phyloP scores from a whole-genome alignment of 2,888 invertebrate species.

The Clunio marinus region DNA sequence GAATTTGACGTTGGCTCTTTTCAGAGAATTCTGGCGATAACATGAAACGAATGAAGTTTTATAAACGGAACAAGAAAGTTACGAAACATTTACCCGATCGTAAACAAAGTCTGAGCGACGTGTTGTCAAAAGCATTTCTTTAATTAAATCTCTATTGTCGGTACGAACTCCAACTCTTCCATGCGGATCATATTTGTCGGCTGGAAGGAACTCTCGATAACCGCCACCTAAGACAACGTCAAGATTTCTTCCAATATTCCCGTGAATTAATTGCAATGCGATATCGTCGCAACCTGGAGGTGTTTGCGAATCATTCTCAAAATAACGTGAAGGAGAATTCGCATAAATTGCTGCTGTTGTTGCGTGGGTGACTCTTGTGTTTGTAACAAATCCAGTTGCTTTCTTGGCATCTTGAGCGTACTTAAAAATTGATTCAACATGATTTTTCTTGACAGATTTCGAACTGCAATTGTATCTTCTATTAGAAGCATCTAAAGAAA shows the following conservation, averaged over 20 bases:
- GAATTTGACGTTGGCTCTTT: conserved; percentile 43
- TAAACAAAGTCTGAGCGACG: conserved; percentile 49
- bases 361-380: conserved; percentile 67
- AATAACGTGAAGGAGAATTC: conserved; percentile 60
- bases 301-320: conserved; percentile 57
- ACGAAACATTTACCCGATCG: conserved; percentile 53
- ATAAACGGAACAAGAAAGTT: background rate
- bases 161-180: background rate
- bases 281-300: conserved; percentile 59
- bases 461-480: conserved; percentile 58
- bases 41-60: too few relatives aligned
- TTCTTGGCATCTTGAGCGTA: conserved; percentile 57
- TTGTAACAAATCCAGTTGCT: conserved; percentile 59
- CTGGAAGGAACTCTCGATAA: conserved; percentile 44
- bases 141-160: conserved; percentile 26
- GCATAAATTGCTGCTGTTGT: conserved; percentile 63
- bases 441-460: conserved; percentile 55
- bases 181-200: background rate
- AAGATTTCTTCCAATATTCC: conserved; percentile 55
- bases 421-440: conserved; percentile 59
- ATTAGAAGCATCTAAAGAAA: conserved; percentile 64
- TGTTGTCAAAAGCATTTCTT: background rate
- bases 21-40: background rate
- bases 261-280: conserved; percentile 60
- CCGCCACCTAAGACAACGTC: conserved; percentile 54